phyloP scores from a whole-genome alignment of 2,797 vertebrate species.

The Gobio occitaniae region DNA sequence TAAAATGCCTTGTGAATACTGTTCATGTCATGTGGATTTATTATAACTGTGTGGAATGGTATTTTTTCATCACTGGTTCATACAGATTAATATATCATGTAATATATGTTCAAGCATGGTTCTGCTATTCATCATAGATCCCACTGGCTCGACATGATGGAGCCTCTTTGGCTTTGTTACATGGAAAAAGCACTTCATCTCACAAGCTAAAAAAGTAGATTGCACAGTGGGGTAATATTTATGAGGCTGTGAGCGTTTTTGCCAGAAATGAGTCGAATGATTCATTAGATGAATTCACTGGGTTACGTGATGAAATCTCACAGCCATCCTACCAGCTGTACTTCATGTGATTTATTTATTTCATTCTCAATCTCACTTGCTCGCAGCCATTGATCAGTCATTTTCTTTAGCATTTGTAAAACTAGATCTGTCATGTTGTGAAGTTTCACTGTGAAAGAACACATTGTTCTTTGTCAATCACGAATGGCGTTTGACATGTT shows the following conservation, averaged over 20 bases:
- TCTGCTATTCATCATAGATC: conserved; percentile 28
- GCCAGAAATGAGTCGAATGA: conserved; percentile 24
- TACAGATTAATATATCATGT: conserved; percentile 24
- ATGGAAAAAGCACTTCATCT: conserved; percentile 27
- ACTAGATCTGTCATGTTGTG: background rate
- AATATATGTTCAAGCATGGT: conserved; percentile 3
- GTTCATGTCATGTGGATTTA: conserved; percentile 1
- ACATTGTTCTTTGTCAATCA: background rate
- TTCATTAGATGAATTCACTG: conserved; percentile 31
- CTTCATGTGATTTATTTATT: conserved; percentile 42
- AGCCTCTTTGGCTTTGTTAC: conserved; percentile 30
- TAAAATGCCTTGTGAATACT: background rate
- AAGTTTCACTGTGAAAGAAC: background rate
- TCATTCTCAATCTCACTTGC: conserved; percentile 3
- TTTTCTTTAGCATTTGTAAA: conserved; percentile 14
- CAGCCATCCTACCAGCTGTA: conserved; percentile 7
- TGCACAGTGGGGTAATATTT: conserved; percentile 24
- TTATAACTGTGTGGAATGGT: background rate
- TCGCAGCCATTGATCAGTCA: background rate
- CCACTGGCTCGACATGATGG: background rate
- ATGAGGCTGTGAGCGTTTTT: conserved; percentile 16
- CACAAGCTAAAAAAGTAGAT: conserved; percentile 20
- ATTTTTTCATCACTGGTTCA: background rate
- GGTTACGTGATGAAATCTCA: conserved; percentile 38
- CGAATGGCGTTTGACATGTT: background rate